Conservation (phyloP, 2,113 vertebrate genomes). For the Phocoena sinus region DNA sequence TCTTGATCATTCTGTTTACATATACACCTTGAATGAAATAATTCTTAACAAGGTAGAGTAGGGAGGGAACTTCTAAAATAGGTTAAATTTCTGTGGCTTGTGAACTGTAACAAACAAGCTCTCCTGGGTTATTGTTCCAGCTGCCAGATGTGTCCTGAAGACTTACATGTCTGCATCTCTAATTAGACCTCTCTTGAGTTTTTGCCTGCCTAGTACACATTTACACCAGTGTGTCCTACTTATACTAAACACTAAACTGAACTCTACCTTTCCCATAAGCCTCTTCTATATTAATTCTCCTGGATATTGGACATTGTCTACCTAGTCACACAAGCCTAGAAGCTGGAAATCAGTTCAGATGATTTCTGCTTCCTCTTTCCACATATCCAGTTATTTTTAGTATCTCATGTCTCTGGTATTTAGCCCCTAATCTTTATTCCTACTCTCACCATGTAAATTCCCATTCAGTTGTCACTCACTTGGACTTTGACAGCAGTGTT, state of each 20-base stretch:
- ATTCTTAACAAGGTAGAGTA: not conserved
- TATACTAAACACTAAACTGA: not conserved
- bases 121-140: not conserved
- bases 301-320: not conserved
- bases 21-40: not conserved
- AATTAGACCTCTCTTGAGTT: not conserved
- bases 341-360: not conserved
- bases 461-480: not conserved
- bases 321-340: not conserved
- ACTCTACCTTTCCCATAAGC: not conserved
- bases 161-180: not conserved
- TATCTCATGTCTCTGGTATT: not conserved
- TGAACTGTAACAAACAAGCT: not conserved
- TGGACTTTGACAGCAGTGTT: not conserved
- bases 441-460: not conserved
- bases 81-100: not conserved
- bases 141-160: not conserved
- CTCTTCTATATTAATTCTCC: not conserved
- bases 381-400: not conserved
- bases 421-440: not conserved
- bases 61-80: not conserved
- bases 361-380: not conserved
- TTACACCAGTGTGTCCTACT: not conserved
- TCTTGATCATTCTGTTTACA: not conserved
- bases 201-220: not conserved